Base-by-base conservation (phyloP, 2,888 invertebrate genomes). In the Volucella bombylans region DNA sequence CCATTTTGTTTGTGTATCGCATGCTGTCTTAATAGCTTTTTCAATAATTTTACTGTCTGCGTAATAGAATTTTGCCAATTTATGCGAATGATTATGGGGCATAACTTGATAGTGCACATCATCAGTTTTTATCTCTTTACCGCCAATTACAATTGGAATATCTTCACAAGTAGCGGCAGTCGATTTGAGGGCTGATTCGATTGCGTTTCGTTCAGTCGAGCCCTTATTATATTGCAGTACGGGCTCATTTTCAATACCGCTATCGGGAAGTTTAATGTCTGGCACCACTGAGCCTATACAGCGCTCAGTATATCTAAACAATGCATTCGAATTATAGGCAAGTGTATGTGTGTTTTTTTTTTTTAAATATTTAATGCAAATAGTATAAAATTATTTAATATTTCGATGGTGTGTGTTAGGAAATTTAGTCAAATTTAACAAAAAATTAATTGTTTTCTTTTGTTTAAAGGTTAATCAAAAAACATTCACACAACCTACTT, bases 101-200 rank as follows among this genome's bases (percentile, higher is more conserved):
- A 94, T 93, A 31, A 91, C 95, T 94, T 99, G 99, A 73, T 89
- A 88, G 88, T 94, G 93, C 68, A 95, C 94, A 89, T 95, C 93
- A 80, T 95, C 94, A 0, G 96, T 96, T 88, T 94, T 94, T 88
- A 96, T 95, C 90, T 95, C 95, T 91, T 99, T 94, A 87, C 96
- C 96, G n/a, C 98, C 99, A 90, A 99, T 97, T n/a, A 99, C 95
- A 90, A 99, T 96, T 9, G 99, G 99, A 81, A 99, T 94, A 87
- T 99, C 98, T 89, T 96, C 95, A 78, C 95, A 94, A 74, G 93
- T 93, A 31, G 92, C 91, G 11, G 95, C 92, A 86, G 95, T 94
- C 81, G 94, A 92, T 82, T 94, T 92, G 52, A 99, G 92, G 57
- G 95, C 95, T 64, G 93, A 93, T 87, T 95, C 94, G 43, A 99